Base-by-base conservation (phyloP, 2,797 vertebrate genomes). In the Cyclura pinguis region DNA sequence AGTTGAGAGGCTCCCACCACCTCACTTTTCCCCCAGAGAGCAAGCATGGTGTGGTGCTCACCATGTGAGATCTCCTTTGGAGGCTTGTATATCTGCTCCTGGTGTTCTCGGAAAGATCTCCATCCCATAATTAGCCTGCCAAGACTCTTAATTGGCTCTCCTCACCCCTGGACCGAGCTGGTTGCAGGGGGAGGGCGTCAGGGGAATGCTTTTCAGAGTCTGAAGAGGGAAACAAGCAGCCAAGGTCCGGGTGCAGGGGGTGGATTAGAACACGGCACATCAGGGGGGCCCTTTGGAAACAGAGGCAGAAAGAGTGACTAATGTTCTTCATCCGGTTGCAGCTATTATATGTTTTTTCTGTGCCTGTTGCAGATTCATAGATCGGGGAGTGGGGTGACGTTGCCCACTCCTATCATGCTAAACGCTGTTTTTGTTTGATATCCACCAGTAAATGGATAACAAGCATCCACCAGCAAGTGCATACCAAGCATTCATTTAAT, bases 71-170 rank as follows among this genome's bases (percentile, higher is more conserved):
- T 59, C 47, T 2, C 12, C 50, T 80, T 55, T 18, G 86, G 22
- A 9, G 38, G 1, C 69, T 4, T 1, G 14, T 1, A 2, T 12
- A 7, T 29, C 72, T 29, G 55, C 73, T 35, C 85, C 78, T 14
- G 7, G 73, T 84, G 35, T 47, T 85, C 52, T 35, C 35, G 0
- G 74, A 72, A 64, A 8, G 32, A 32, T 52, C 42, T 32, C 20
- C 50, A 32, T 10, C 74, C 83, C 32, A 9, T 69, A 74, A 81
- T 91, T 88, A 85, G 69, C 42, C 55, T 76, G 57, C 69, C 16
- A 12, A 13, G 32, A 47, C 24, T 55, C 59, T 67, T 81, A 86
- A 81, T 86, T 82, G 87, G 72, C 81, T 64, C 67, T 27, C 72
- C 4, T 74, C 47, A 7, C n/a, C 86, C 74, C 67, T 52, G 3